A percentile compares a stretch with the other conserved stretches of the same genome.
These are phyloP conservation scores for Columba janthina DNA, from an alignment of 2,113 vertebrate genomes.

Conservation along the genomic window DNA sequence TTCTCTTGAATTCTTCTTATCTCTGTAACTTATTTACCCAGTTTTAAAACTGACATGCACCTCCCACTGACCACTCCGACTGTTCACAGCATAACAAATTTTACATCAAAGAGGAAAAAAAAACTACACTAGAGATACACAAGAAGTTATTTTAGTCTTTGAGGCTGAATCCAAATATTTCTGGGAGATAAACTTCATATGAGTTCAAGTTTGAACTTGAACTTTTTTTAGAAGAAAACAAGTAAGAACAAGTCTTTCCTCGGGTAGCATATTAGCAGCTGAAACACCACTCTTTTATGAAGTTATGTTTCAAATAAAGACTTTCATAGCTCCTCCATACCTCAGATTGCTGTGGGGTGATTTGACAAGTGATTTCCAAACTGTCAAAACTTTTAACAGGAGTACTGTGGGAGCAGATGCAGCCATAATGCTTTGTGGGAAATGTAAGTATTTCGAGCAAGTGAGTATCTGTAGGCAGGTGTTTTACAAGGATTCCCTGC, in stretches of 20 bases:
- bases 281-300: neutral
- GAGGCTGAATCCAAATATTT: neutral
- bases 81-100: conserved; percentile 6
- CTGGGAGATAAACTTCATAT: neutral
- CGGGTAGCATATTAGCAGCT: neutral
- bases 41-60: neutral
- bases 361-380: conserved; percentile 42
- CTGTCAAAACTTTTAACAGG: conserved; percentile 40
- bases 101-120: neutral
- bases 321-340: neutral
- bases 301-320: neutral
- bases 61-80: neutral
- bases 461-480: conserved; percentile 4
- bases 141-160: conserved; percentile 4
- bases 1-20: neutral
- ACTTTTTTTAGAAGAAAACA: neutral
- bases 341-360: neutral
- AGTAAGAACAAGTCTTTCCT: neutral
- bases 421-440: neutral
- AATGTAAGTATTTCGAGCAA: conserved; percentile 31
- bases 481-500: neutral
- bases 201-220: neutral
- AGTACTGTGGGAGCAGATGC: conserved; percentile 17
- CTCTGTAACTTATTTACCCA: neutral
- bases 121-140: neutral